A percentile compares a stretch with the other conserved stretches of the same genome.
phyloP scores from a whole-genome alignment of 2,888 invertebrate species.

The Ochropleura leucogaster region DNA sequence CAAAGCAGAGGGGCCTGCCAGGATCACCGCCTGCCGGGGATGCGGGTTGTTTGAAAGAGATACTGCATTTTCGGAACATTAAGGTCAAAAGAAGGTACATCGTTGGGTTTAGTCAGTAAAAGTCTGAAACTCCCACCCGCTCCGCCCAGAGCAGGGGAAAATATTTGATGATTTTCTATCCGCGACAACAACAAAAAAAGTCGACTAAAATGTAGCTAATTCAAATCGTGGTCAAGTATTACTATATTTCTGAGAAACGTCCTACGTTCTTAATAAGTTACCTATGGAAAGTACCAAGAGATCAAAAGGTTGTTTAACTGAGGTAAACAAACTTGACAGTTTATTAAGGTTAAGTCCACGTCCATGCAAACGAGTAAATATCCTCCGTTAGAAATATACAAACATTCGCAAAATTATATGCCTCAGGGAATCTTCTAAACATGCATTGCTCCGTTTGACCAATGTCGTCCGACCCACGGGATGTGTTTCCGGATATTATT shows the following conservation, averaged over 20 bases:
- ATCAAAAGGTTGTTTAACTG: neutral
- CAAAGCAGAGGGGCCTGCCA: too few species aligned
- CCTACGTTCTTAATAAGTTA: neutral
- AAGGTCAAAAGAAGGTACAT: too few species aligned
- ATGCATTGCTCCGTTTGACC: slow-evolving; percentile 35
- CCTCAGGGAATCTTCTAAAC: slow-evolving; percentile 17
- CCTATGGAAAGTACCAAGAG: neutral
- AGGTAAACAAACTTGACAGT: slow-evolving; percentile 1
- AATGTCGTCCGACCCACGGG: slow-evolving; percentile 27
- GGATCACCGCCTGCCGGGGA: too few species aligned
- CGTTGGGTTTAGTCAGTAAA: too few species aligned
- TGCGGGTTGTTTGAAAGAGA: too few species aligned
- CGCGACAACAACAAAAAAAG: too few species aligned
- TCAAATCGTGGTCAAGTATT: neutral
- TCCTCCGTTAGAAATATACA: neutral
- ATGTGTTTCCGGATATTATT: slow-evolving; percentile 25
- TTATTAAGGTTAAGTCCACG: neutral
- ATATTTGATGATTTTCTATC: too few species aligned
- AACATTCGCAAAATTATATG: slow-evolving; percentile 8
- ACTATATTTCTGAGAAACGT: neutral
- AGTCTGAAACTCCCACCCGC: too few species aligned
- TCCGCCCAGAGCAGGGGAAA: too few species aligned
- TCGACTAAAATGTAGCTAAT: neutral
- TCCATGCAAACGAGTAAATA: neutral
- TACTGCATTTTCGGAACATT: too few species aligned